Evolutionary conservation across 2,113 vertebrate species (phyloP).

Genomic region (Coptodon rendalli): DNA sequence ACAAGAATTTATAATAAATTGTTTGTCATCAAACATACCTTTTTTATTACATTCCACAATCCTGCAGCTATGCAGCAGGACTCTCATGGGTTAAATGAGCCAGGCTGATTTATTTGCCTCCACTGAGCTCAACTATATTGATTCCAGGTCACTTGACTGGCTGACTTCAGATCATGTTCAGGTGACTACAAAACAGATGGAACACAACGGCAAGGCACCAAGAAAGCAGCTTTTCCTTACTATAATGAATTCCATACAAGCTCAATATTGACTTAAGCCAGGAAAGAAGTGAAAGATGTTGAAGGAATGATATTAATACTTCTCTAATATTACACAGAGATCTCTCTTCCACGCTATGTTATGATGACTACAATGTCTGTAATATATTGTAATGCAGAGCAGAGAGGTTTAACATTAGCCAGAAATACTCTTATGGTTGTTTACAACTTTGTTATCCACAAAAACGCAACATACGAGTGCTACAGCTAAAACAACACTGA

Average conservation of each 20-base stretch:
- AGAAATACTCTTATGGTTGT: constrained; percentile 6
- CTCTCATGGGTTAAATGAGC: constrained; percentile 49
- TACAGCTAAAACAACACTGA: background rate
- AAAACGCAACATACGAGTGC: background rate
- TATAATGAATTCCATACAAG: constrained; percentile 56
- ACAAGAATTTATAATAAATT: constrained; percentile 22
- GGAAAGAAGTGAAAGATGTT: constrained; percentile 37
- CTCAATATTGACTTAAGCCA: constrained; percentile 15
- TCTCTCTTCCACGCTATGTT: constrained; percentile 24
- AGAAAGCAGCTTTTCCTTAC: constrained; percentile 15
- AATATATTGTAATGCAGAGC: constrained; percentile 28
- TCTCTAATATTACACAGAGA: constrained; percentile 19
- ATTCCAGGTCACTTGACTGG: constrained; percentile 63
- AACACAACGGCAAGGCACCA: constrained; percentile 27
- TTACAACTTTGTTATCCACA: background rate
- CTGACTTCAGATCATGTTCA: constrained; percentile 60
- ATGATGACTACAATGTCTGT: background rate
- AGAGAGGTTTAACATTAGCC: constrained; percentile 11
- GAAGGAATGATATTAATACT: constrained; percentile 46
- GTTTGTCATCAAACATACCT: constrained; percentile 45
- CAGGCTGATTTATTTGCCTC: constrained; percentile 49
- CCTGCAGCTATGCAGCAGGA: constrained; percentile 4
- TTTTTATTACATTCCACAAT: background rate
- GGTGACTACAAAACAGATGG: constrained; percentile 63
- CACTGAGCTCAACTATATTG: constrained; percentile 51